Evolutionary conservation across 1,140 invertebrate genomes (phyloP).

Genomic region (Aradophagus sp.): DNA sequence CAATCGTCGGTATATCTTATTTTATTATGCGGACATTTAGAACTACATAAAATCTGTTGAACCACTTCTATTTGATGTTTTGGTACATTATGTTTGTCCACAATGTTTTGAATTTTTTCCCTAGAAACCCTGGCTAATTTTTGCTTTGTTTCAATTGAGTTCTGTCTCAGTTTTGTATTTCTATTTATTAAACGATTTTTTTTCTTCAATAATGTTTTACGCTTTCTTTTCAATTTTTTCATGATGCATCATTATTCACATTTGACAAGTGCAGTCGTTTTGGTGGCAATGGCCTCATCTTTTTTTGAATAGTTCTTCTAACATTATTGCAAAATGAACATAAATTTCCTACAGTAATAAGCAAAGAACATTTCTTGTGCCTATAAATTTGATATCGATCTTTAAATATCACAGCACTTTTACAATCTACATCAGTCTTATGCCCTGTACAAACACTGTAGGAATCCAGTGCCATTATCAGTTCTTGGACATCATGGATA

Average conservation of each 20-base stretch:
- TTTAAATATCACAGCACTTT: constrained; percentile 4
- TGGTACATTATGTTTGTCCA: constrained; percentile 2
- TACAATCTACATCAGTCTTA: not conserved
- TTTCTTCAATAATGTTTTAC: not conserved
- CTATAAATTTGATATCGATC: constrained; percentile 5
- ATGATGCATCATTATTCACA: not conserved
- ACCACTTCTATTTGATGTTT: not conserved
- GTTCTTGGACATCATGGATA: constrained; percentile 3
- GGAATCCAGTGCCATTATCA: constrained; percentile 1
- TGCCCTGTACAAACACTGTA: constrained; percentile 6
- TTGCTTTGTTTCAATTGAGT: not conserved
- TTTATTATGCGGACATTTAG: not conserved
- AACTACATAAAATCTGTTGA: not conserved
- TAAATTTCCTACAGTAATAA: not conserved
- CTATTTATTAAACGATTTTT: constrained; percentile 6
- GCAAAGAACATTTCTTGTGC: constrained; percentile 8
- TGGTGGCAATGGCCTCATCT: not conserved
- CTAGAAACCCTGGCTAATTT: not conserved
- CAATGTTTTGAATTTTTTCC: not conserved
- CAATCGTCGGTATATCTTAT: not conserved
- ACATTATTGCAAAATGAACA: constrained; percentile 10
- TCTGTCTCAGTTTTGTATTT: not conserved
- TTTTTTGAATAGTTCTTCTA: not conserved
- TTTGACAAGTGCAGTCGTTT: not conserved
- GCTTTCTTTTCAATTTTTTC: not conserved